Evolutionary conservation across 2,888 invertebrate genomes (phyloP).

Genomic region (Anthophora plumipes): DNA sequence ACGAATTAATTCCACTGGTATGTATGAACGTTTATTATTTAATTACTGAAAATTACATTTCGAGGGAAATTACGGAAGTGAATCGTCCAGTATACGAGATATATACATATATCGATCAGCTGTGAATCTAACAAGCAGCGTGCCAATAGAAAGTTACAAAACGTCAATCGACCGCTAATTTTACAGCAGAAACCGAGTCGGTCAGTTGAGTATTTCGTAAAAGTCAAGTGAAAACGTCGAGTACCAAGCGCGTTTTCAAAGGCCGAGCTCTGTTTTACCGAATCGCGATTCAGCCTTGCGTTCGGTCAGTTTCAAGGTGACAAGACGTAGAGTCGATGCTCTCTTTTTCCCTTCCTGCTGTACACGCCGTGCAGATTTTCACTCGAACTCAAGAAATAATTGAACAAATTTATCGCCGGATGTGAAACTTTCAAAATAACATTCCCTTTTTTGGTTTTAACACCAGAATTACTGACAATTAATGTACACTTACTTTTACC

Average conservation of each 20-base stretch:
- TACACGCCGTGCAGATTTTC: background rate
- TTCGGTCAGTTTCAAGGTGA: slow-evolving; percentile 66
- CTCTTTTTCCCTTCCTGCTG: background rate
- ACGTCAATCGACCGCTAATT: slow-evolving; percentile 63
- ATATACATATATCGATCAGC: slow-evolving; percentile 49
- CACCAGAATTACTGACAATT: no score
- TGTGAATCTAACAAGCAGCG: slow-evolving; percentile 28
- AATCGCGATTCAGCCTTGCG: slow-evolving; percentile 64
- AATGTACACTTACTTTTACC: no score
- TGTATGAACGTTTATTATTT: background rate
- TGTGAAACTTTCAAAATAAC: no score
- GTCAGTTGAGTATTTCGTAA: slow-evolving; percentile 51
- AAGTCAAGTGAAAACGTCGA: slow-evolving; percentile 59
- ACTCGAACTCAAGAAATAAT: background rate
- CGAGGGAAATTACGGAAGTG: slow-evolving; percentile 33
- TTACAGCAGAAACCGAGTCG: slow-evolving; percentile 44
- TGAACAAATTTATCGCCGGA: background rate
- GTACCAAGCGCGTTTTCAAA: slow-evolving; percentile 36
- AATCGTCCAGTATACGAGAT: slow-evolving; percentile 29
- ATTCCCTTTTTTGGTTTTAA: no score
- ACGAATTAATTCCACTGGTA: background rate
- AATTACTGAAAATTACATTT: slow-evolving; percentile 5
- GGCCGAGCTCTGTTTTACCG: slow-evolving; percentile 58
- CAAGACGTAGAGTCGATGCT: slow-evolving; percentile 1
- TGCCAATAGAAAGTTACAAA: slow-evolving; percentile 70